phyloP scores from a whole-genome alignment of 1,140 invertebrate genomes.

The Drosophila funebris region DNA sequence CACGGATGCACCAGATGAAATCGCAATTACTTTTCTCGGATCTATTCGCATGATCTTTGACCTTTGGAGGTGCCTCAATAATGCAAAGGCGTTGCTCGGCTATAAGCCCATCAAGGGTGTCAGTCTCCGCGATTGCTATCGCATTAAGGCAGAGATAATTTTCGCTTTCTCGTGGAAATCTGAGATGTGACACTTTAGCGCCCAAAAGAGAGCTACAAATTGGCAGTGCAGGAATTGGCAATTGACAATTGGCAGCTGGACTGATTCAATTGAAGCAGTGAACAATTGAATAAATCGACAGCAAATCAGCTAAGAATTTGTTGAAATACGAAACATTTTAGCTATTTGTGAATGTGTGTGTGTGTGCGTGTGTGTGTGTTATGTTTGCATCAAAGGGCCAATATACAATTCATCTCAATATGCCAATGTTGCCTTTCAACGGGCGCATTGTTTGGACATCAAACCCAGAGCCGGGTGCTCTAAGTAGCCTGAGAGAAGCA shows the following conservation, averaged over 20 bases:
- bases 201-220: slow-evolving; percentile 35
- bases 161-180: background rate
- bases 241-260: slow-evolving; percentile 16
- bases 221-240: background rate
- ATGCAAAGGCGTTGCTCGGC: slow-evolving; percentile 22
- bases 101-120: background rate
- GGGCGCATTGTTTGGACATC: slow-evolving; percentile 75
- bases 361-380: slow-evolving; percentile 19
- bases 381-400: slow-evolving; percentile 28
- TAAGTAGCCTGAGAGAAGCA: slow-evolving; percentile 47
- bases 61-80: slow-evolving; percentile 6
- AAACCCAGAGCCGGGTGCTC: slow-evolving; percentile 37
- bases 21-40: background rate
- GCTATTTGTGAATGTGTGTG: background rate
- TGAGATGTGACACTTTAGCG: background rate
- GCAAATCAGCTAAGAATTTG: slow-evolving; percentile 31
- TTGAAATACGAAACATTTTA: slow-evolving; percentile 36
- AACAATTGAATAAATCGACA: slow-evolving; percentile 34
- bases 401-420: slow-evolving; percentile 78
- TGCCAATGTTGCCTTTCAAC: slow-evolving; percentile 78
- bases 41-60: slow-evolving; percentile 17
- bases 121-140: slow-evolving; percentile 14
- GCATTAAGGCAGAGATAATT: slow-evolving; percentile 1
- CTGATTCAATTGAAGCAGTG: slow-evolving; percentile 15
- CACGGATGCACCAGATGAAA: background rate